Conservation (phyloP, 2,797 vertebrate genomes). For the Sebastes trivittatus region DNA sequence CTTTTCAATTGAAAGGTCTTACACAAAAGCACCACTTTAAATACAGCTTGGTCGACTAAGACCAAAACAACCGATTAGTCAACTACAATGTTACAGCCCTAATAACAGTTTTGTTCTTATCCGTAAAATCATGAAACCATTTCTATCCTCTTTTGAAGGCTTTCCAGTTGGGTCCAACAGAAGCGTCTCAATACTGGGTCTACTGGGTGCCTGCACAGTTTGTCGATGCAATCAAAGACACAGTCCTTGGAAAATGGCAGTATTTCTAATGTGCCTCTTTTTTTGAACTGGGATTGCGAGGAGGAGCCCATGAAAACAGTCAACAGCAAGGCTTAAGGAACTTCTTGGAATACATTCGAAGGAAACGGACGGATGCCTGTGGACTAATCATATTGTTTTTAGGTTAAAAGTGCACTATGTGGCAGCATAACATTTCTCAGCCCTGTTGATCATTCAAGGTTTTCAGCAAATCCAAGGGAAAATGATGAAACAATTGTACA, state of each 20-base stretch:
- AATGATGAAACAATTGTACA: conserved; percentile 85
- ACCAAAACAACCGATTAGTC: too few relatives aligned
- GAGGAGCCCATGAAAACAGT: conserved; percentile 82
- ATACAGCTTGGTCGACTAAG: too few relatives aligned
- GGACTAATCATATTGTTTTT: conserved; percentile 81
- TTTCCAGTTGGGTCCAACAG: conserved; percentile 98
- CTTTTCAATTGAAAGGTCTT: neutral
- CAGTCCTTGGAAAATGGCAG: conserved; percentile 99
- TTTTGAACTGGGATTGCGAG: conserved; percentile 89
- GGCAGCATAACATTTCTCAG: conserved; percentile 82
- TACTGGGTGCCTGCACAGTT: conserved; percentile 99
- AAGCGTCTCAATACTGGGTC: conserved; percentile 99
- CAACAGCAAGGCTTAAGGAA: conserved; percentile 71
- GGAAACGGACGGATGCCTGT: conserved; percentile 80
- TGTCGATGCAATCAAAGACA: conserved; percentile 99
- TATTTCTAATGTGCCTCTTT: conserved; percentile 99
- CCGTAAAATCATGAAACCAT: neutral
- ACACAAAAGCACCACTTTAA: too few relatives aligned
- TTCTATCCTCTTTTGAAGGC: conserved; percentile 83
- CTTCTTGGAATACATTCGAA: conserved; percentile 74
- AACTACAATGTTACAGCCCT: too few relatives aligned
- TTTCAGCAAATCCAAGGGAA: conserved; percentile 82
- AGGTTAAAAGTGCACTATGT: conserved; percentile 83
- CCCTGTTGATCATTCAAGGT: conserved; percentile 78
- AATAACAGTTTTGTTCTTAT: neutral